Conservation (phyloP, 2,797 vertebrate genomes). For the Allobates femoralis region DNA sequence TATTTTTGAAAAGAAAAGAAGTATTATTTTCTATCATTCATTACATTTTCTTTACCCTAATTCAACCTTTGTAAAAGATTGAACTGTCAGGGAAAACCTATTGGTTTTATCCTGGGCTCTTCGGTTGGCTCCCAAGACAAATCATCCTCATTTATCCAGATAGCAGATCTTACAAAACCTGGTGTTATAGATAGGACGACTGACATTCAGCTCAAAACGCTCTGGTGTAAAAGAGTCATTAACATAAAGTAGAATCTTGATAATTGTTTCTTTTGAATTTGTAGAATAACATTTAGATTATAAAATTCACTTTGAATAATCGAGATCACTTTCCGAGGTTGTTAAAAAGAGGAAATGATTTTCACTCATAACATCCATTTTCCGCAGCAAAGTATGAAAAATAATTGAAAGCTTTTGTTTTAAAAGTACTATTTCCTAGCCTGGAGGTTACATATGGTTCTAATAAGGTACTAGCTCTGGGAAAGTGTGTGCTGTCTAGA, state of each 20-base stretch:
- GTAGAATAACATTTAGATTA: slow-evolving; percentile 6
- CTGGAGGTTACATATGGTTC: not conserved
- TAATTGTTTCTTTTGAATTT: slow-evolving; percentile 9
- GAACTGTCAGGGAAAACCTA: not conserved
- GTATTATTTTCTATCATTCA: not conserved
- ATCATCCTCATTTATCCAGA: not conserved
- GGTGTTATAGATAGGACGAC: not conserved
- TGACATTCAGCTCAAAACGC: not conserved
- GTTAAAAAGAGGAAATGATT: not conserved
- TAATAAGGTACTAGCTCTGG: not conserved
- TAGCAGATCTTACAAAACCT: not conserved
- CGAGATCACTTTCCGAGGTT: not conserved
- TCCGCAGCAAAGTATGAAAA: not conserved
- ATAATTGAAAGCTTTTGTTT: not conserved
- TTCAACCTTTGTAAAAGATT: not conserved
- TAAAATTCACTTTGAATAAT: not conserved
- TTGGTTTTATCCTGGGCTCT: not conserved
- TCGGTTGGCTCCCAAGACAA: not conserved
- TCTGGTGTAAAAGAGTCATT: not conserved
- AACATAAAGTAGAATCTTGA: not conserved
- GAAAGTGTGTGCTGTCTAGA: not conserved
- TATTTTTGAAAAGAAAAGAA: not conserved
- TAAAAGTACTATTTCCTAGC: slow-evolving; percentile 1
- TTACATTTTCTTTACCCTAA: not conserved
- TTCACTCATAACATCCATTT: slow-evolving; percentile 2